phyloP scores from a whole-genome alignment of 1,140 invertebrate genomes.

The Marisa cornuarietis region DNA sequence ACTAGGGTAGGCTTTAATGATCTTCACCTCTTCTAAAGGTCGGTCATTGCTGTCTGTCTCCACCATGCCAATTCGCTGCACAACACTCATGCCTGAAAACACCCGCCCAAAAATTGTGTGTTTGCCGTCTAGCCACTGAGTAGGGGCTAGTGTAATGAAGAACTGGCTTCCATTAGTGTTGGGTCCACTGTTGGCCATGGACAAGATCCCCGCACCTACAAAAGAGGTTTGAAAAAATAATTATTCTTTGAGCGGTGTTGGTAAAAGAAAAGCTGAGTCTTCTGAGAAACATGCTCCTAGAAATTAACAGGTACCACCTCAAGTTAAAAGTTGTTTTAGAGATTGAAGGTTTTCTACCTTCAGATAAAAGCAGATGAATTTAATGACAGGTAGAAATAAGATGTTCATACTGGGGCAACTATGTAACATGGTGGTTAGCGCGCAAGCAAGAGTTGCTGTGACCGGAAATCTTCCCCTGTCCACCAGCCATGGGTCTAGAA shows the following conservation, averaged over 20 bases:
- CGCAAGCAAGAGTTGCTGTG: too few species aligned
- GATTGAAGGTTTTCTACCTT: too few species aligned
- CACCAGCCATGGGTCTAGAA: too few species aligned
- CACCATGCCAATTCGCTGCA: conserved; percentile 90
- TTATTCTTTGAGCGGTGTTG: not conserved
- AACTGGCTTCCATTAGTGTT: conserved; percentile 98
- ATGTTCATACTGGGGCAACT: too few species aligned
- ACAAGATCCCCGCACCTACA: conserved; percentile 81
- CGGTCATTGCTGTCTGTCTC: conserved; percentile 91
- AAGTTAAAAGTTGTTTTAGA: too few species aligned
- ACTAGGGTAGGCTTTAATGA: conserved; percentile 73
- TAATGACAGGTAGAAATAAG: too few species aligned
- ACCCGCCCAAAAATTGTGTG: conserved; percentile 96
- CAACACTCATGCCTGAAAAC: conserved; percentile 85
- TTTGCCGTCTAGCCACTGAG: conserved; percentile 97
- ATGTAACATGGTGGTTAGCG: too few species aligned
- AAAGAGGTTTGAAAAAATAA: conserved; percentile 35
- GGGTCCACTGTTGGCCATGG: conserved; percentile 95
- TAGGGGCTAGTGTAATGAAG: conserved; percentile 96
- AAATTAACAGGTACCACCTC: conserved; percentile 67
- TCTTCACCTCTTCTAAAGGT: conserved; percentile 90
- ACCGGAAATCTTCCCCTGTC: too few species aligned
- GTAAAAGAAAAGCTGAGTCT: not conserved
- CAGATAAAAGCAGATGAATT: too few species aligned
- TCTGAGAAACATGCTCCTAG: too few species aligned